Evolutionary conservation across 2,797 vertebrate species (phyloP), one percentile per base, ranked within the genome.

Genomic region (Sebastes kiyomatsui): DNA sequence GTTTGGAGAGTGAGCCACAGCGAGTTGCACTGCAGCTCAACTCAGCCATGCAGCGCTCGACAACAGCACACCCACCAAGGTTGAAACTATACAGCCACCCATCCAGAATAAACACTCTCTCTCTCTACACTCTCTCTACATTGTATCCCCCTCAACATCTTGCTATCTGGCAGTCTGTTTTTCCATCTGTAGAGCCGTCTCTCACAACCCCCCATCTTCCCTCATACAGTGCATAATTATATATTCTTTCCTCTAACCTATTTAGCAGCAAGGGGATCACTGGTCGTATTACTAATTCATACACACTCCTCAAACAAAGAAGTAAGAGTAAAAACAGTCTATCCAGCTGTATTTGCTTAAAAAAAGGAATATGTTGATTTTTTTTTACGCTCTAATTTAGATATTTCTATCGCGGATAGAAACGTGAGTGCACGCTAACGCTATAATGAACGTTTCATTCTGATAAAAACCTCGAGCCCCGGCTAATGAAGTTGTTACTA

Each of bases 221-320:
- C 16, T 66, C 35, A 66, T 27, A 27, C 64, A 46, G 14, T 88
- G 72, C 82, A 85, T 84, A 81, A 91, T 94, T 80, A 93, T 94
- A 90, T 84, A 89, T 87, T 93, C 88, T 89, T 88, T 87, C 81
- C 76, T 89, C 88, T 88, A 90, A 93, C 93, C 91, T 94, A 94
- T 94, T 94, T 93, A 93, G 88, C 80, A 90, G 91, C 81, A 75
- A 87, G 76, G 88, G 87, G 90, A 94, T 92, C 92, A 83, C 93
- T 68, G 68, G 72, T 83, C 84, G 84, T 91, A 91, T 93, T 86
- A 94, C 88, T 95, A 93, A 95, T 95, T 95, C 87, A 95, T 93
- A 60, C 84, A 75, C 13, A 56, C 74, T 88, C 72, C 80, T 92
- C 87, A 93, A 93, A 95, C 88, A 91, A 94, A 92, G 82, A 87